Evolutionary conservation across 2,113 vertebrate genomes (phyloP).

Genomic region (Pseudorasbora parva): DNA sequence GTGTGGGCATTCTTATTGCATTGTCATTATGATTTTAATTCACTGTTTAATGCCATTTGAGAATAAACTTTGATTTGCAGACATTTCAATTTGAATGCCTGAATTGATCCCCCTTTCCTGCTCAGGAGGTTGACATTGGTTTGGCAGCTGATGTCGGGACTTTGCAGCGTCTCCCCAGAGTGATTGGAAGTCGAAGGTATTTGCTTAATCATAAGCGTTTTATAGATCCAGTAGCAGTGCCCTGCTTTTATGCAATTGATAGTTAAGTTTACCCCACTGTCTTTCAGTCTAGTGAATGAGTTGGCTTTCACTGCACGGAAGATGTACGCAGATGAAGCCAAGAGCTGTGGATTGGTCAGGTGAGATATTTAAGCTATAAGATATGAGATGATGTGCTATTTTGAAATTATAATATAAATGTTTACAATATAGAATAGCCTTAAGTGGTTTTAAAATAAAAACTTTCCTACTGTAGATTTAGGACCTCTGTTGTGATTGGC

Average conservation of each 20-base stretch:
- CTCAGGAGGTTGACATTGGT: slow-evolving; percentile 88
- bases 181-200: slow-evolving; percentile 85
- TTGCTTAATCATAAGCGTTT: background rate
- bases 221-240: background rate
- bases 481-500: too few relatives aligned
- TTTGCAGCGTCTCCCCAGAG: slow-evolving; percentile 85
- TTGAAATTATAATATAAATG: background rate
- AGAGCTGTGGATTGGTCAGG: slow-evolving; percentile 86
- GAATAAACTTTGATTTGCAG: background rate
- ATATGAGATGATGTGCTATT: background rate
- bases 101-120: slow-evolving; percentile 4
- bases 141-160: slow-evolving; percentile 88
- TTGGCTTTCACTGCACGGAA: slow-evolving; percentile 85
- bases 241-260: background rate
- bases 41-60: background rate
- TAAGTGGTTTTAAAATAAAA: too few relatives aligned
- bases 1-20: slow-evolving; percentile 58
- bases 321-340: slow-evolving; percentile 87
- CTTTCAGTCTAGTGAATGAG: slow-evolving; percentile 85
- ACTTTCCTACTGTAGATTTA: too few relatives aligned
- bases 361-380: slow-evolving; percentile 60
- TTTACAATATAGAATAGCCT: background rate
- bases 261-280: background rate
- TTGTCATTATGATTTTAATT: background rate
- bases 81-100: background rate